Conservation (phyloP, 64 coral and sea anemone genomes). For the Astreopora myriophthalma region DNA sequence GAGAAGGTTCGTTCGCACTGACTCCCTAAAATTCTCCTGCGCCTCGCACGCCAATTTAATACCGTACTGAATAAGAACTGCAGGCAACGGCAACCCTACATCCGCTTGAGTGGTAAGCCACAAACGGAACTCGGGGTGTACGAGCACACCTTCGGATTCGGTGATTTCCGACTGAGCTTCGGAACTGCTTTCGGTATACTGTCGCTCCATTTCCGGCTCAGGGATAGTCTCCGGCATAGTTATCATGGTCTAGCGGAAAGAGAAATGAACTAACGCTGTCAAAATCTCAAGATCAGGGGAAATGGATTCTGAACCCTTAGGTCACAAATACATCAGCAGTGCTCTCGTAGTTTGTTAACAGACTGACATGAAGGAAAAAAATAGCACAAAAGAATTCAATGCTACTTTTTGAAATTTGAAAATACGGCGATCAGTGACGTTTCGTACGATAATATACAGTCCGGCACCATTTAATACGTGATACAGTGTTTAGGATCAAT, state of each 20-base stretch:
- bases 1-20: constrained; percentile 40
- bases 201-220: neutral
- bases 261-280: too few species aligned
- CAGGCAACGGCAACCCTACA: constrained; percentile 65
- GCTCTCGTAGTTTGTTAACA: too few species aligned
- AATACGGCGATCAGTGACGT: too few species aligned
- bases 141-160: neutral
- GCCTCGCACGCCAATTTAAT: constrained; percentile 87
- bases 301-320: too few species aligned
- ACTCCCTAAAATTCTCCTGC: constrained; percentile 28
- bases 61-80: constrained; percentile 76
- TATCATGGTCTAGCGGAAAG: neutral
- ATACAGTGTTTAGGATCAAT: too few species aligned
- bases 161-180: neutral
- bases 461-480: too few species aligned
- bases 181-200: neutral
- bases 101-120: constrained; percentile 69
- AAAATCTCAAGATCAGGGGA: too few species aligned
- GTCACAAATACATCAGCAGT: too few species aligned
- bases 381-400: too few species aligned
- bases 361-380: too few species aligned
- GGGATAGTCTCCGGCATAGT: neutral
- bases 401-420: too few species aligned
- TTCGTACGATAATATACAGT: too few species aligned
- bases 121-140: constrained; percentile 83